phyloP scores from a whole-genome alignment of 2,113 vertebrate genomes.

The Lamprologus ornatipinnis region DNA sequence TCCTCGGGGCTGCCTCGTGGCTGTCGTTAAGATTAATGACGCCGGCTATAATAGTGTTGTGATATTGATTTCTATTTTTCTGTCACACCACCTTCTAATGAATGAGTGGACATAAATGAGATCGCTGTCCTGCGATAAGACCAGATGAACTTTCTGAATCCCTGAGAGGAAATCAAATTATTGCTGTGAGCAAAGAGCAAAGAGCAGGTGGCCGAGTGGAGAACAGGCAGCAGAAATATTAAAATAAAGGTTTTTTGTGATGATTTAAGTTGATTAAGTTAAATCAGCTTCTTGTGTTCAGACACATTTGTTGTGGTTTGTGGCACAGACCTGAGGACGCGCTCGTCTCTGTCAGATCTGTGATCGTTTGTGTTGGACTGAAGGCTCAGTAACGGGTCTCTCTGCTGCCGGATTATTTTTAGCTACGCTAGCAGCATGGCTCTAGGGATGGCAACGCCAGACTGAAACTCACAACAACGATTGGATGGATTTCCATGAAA shows the following conservation, averaged over 20 bases:
- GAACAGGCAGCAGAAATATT: accelerated
- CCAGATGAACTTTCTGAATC: not conserved
- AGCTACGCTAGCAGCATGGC: not conserved
- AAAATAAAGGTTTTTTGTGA: not conserved
- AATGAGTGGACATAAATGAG: not conserved
- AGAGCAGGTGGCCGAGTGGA: not conserved
- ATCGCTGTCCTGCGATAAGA: not conserved
- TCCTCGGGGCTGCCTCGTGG: not conserved
- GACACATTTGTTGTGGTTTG: not conserved
- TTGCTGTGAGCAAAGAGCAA: not conserved
- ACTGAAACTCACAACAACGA: not conserved
- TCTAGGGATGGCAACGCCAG: not conserved
- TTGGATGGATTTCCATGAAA: not conserved
- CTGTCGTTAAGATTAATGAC: not conserved
- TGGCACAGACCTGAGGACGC: not conserved
- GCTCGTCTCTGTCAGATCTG: not conserved
- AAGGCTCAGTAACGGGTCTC: not conserved
- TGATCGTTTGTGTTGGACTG: not conserved
- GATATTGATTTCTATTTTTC: slow-evolving; percentile 4
- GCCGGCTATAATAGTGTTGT: not conserved
- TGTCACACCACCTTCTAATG: not conserved
- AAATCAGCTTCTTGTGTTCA: not conserved
- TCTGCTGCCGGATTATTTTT: not conserved
- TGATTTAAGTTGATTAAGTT: not conserved
- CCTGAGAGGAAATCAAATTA: not conserved